These are phyloP conservation scores for Crocallis elinguaria DNA, from an alignment of 2,888 invertebrate genomes.

Conservation along the genomic window DNA sequence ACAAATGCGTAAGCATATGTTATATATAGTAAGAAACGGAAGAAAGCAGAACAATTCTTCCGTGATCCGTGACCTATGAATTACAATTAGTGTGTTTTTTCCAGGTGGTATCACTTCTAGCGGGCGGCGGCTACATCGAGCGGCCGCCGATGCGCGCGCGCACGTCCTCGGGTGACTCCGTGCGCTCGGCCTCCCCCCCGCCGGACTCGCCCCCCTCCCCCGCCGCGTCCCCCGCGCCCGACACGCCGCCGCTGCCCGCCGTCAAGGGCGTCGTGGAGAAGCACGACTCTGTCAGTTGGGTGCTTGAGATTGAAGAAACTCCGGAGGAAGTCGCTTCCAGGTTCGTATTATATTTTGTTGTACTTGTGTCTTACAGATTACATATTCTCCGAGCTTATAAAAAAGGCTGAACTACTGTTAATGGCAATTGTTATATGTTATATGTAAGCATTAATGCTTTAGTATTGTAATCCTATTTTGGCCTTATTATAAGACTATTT, in stretches of 20 bases:
- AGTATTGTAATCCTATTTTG: no score
- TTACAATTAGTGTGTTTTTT: no score
- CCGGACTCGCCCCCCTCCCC: conserved; percentile 74
- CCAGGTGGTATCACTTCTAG: conserved; percentile 82
- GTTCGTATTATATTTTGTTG: conserved; percentile 44
- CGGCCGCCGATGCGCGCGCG: conserved; percentile 69
- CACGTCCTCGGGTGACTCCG: conserved; percentile 73
- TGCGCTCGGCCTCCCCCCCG: conserved; percentile 66
- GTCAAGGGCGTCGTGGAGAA: conserved; percentile 94
- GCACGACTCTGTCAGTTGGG: conserved; percentile 94
- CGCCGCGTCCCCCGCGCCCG: conserved; percentile 65
- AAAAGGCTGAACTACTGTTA: no score
- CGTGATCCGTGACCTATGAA: no score
- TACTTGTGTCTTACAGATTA: no score
- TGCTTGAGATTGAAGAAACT: conserved; percentile 91
- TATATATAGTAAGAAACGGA: no score
- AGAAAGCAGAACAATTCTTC: no score
- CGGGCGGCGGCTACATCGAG: conserved; percentile 74
- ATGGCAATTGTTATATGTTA: no score
- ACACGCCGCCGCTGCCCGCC: conserved; percentile 87
- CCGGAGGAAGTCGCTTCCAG: conserved; percentile 89
- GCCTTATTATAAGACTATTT: no score
- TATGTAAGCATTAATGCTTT: no score
- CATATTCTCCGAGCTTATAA: no score
- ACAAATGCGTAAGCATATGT: no score